Base-by-base conservation (phyloP, 2,888 invertebrate species). In the Conchocele bisecta region DNA sequence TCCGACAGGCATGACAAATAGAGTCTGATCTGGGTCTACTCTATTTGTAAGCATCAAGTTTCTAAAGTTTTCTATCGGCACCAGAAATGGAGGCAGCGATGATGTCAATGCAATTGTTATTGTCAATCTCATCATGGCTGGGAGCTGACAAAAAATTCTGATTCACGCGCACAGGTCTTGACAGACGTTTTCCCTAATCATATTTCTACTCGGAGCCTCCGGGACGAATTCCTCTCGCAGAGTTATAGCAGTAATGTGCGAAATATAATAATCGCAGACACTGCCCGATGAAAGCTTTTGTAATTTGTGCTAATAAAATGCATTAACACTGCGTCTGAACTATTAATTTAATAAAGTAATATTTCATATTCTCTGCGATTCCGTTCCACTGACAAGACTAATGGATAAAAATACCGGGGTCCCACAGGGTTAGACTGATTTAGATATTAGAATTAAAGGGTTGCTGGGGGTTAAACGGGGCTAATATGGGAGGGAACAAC, bases 221-320 rank as follows among this genome's bases (percentile, higher is more conserved):
- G 35, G 35, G 22, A 33, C 53, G 35, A 22, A 17, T 29, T 51
- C 35, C 15, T 35, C 20, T 20, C 29, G 11, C 11, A n/a, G 33
- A 20, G 31, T 48, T 17, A 28, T 37, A 63, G 64, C 74, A 69
- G 60, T 68, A 60, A 56, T 67, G 41, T 61, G 60, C 58, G 69
- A 75, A 75, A 75, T 75, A 75, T 70, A 75, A 70, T 70, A 75
- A 75, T 29, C 63, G 44, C 53, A 51, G 41, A 24, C 31, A 54
- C 61, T 64, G 35, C 33, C 42, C 61, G 61, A 72, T 76, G 72
- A 76, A 76, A 76, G 76, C 69, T 69, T 76, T 76, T 72, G 76
- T 73, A 72, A 76, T 76, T 76, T 51, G 63, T 61, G 68, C 72
- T 76, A 76, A 76, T 76, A 72, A 76, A 76, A 73, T 69, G 72